These are phyloP conservation scores for Sebastes glaucus DNA, from an alignment of 2,797 vertebrate genomes.

Conservation along the genomic window DNA sequence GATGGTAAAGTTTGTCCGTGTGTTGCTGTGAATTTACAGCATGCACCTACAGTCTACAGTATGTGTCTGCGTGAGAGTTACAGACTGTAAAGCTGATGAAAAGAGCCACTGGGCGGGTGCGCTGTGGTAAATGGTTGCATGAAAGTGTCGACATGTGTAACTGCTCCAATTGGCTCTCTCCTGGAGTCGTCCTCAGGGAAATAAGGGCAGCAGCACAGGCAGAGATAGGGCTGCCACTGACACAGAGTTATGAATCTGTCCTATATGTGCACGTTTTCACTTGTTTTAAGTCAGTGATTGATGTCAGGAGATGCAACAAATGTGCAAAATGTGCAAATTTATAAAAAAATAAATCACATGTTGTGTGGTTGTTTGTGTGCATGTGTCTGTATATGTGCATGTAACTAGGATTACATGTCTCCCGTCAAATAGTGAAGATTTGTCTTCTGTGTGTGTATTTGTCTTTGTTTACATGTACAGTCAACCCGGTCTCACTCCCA, in stretches of 20 bases:
- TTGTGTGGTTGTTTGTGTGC: neutral
- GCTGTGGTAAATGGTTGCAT: slow-evolving; percentile 56
- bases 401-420: neutral
- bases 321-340: slow-evolving; percentile 14
- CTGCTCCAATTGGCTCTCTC: slow-evolving; percentile 65
- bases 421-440: neutral
- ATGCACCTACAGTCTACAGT: neutral
- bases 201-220: slow-evolving; percentile 61
- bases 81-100: slow-evolving; percentile 41
- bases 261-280: slow-evolving; percentile 18
- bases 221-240: slow-evolving; percentile 37
- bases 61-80: slow-evolving; percentile 13
- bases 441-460: neutral
- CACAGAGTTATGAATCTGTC: slow-evolving; percentile 45
- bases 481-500: rapidly evolving
- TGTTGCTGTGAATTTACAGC: slow-evolving; percentile 16
- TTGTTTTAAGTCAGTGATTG: slow-evolving; percentile 28
- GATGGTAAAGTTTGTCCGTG: slow-evolving; percentile 21
- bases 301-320: slow-evolving; percentile 3
- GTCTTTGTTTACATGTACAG: slow-evolving; percentile 5
- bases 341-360: neutral
- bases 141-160: slow-evolving; percentile 71
- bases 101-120: slow-evolving; percentile 42
- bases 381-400: neutral
- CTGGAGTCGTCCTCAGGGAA: slow-evolving; percentile 73